Conservation (phyloP, 2,888 invertebrate genomes). For the Rhagonycha lutea region DNA sequence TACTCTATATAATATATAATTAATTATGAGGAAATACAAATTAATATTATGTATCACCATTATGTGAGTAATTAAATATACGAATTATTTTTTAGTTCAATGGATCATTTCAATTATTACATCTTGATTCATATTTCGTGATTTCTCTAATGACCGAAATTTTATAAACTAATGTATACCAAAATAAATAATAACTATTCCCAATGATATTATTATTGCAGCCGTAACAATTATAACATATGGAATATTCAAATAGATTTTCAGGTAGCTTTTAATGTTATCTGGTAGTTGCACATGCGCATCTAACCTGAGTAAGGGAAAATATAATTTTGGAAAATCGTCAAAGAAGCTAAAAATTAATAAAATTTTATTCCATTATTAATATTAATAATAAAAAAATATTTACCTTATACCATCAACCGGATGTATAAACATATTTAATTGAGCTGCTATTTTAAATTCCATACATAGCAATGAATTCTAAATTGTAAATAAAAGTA, state of each 20-base stretch:
- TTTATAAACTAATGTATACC: not conserved
- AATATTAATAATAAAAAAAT: not conserved
- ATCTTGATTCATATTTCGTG: not conserved
- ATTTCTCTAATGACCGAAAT: not conserved
- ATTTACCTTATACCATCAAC: slow-evolving; percentile 64
- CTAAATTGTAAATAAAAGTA: slow-evolving; percentile 47
- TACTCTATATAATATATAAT: too few species aligned
- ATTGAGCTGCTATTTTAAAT: slow-evolving; percentile 77
- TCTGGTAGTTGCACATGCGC: not conserved
- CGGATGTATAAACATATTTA: slow-evolving; percentile 75
- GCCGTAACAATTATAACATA: not conserved
- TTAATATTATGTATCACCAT: too few species aligned
- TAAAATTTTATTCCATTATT: slow-evolving; percentile 32
- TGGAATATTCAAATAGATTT: not conserved
- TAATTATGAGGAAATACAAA: too few species aligned
- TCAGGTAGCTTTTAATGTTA: not conserved
- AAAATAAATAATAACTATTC: not conserved
- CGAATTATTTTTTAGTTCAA: not conserved
- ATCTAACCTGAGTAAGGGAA: not conserved
- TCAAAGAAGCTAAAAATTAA: slow-evolving; percentile 20
- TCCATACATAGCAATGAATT: slow-evolving; percentile 74
- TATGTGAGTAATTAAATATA: too few species aligned
- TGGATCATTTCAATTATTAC: not conserved
- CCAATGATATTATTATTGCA: not conserved
- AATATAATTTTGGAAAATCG: not conserved